Evolutionary conservation across 2,797 vertebrate genomes (phyloP), one percentile per base, ranked within the genome.

Genomic region (Pipistrellus pipistrellus): DNA sequence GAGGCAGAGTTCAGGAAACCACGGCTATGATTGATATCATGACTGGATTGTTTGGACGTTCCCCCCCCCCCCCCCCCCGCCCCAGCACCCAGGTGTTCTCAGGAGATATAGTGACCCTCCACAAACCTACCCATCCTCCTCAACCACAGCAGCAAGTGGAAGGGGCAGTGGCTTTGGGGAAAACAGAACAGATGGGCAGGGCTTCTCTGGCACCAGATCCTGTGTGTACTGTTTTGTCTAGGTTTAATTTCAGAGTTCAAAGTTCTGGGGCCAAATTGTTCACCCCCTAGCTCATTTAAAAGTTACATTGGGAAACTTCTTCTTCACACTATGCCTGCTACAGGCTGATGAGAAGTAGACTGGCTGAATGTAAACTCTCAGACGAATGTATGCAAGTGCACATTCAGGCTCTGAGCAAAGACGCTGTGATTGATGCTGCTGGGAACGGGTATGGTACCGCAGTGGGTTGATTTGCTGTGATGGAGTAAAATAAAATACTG

Each of bases 401-500:
- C 72, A 44, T 46, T 53, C 7, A 25, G 21, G 7, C 35, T 82
- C 17, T 10, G 12, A 35, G 10, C 15, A n/a, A 12, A 41, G 25
- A 62, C 81, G 18, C 32, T 48, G 11, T 27, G 44, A 66, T 6
- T 73, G 20, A 82, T 51, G 64, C 25, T 2, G 4, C 3, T 12
- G 30, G 48, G 71, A 83, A 35, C 17, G 12, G 9, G 12, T 27
- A 4, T 13, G 12, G 30, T 73, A 3, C 2, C n/a, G 18, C 3
- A 57, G 35, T 35, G 8, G 35, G 8, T 85, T 66, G 38, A 77
- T 59, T 68, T 62, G 10, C 62, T 85, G 10, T 35, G 32, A 86
- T 51, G 8, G 17, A 68, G 15, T 91, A 71, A 89, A 51, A 69
- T 46, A 46, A 92, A 91, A 81, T 62, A 27, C 44, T 85, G 69